These are phyloP conservation scores for Myxocyprinus asiaticus DNA, from an alignment of 2,113 vertebrate genomes.

Conservation along the genomic window DNA sequence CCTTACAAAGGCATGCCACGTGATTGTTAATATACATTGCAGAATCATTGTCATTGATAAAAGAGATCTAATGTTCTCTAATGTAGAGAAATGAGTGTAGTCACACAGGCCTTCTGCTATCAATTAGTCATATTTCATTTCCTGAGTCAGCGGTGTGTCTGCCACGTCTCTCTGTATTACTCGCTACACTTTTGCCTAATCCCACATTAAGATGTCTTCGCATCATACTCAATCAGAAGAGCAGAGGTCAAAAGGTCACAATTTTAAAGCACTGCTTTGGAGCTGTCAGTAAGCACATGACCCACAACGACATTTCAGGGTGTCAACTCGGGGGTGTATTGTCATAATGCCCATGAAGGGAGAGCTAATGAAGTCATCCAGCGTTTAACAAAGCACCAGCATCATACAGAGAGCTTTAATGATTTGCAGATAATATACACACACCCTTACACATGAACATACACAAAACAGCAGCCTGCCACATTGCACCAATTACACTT, in stretches of 20 bases:
- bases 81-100: conserved; percentile 8
- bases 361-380: conserved; percentile 64
- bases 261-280: not conserved
- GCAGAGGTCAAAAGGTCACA: not conserved
- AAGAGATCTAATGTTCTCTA: not conserved
- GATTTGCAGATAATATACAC: conserved; percentile 12
- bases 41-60: no score
- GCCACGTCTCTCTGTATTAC: conserved; percentile 36
- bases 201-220: not conserved
- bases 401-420: conserved; percentile 56
- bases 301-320: conserved; percentile 35
- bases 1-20: no score
- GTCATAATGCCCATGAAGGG: conserved; percentile 62
- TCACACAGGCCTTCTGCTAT: conserved; percentile 25
- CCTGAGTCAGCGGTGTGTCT: conserved; percentile 54
- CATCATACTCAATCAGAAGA: not conserved
- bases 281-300: conserved; percentile 53
- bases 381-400: conserved; percentile 60
- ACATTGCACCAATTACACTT: conserved; percentile 21
- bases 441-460: conserved; percentile 2
- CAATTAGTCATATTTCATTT: conserved; percentile 57
- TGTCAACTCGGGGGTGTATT: conserved; percentile 54
- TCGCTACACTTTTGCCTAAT: not conserved
- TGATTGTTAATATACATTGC: no score
- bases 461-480: conserved; percentile 22